Evolutionary conservation across 2,113 vertebrate species (phyloP).

Genomic region (Turnix velox): DNA sequence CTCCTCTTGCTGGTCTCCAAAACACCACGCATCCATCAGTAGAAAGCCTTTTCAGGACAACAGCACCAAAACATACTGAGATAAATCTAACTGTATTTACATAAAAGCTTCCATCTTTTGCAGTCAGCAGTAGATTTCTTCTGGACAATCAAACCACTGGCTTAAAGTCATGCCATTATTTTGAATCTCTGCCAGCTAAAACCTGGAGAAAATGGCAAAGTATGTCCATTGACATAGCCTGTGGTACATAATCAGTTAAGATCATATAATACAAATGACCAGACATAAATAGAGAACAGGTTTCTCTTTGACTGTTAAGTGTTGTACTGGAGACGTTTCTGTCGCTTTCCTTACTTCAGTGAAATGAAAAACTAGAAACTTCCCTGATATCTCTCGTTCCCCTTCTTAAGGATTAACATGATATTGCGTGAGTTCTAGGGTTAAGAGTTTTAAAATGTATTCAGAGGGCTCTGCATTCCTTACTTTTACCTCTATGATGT

Average conservation of each 20-base stretch:
- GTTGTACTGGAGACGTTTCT: not conserved
- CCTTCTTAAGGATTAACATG: not conserved
- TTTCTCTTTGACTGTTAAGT: not conserved
- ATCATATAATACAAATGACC: not conserved
- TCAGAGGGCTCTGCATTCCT: not conserved
- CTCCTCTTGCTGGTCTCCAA: not conserved
- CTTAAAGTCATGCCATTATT: not conserved
- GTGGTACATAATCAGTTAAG: not conserved
- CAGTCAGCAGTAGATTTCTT: not conserved
- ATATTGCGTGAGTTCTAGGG: no score
- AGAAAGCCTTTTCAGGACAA: not conserved
- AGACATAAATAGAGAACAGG: not conserved
- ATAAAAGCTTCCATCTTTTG: conserved; percentile 27
- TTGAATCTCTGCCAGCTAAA: conserved; percentile 1
- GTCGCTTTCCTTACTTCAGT: not conserved
- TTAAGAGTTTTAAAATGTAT: not conserved
- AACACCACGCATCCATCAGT: not conserved
- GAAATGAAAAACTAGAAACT: not conserved
- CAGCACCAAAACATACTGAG: accelerated
- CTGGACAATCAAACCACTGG: conserved; percentile 1
- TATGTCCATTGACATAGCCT: not conserved
- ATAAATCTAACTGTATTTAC: not conserved
- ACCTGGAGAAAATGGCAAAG: not conserved
- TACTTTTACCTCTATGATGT: not conserved
- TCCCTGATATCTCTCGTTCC: not conserved